Conservation (phyloP, 2,113 vertebrate species). For the Eudyptes chrysolophus region DNA sequence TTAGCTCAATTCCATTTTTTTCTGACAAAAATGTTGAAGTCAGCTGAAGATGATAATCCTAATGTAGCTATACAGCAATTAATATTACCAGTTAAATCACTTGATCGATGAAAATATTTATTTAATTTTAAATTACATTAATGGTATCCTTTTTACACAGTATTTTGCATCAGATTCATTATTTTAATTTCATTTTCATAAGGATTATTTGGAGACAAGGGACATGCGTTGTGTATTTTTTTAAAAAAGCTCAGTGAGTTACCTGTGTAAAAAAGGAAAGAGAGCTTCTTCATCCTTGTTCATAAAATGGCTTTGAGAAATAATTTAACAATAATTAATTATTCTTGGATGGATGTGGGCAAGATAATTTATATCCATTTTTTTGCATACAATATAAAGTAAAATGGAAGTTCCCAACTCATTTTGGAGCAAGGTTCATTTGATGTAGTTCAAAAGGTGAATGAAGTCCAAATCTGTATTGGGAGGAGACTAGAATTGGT, state of each 20-base stretch:
- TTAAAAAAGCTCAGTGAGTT: neutral
- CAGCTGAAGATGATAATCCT: neutral
- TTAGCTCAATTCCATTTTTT: neutral
- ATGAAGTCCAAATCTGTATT: neutral
- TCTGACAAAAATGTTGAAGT: neutral
- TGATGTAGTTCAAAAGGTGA: neutral
- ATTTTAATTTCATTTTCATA: neutral
- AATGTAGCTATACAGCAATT: neutral
- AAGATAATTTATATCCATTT: neutral
- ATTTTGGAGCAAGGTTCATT: neutral
- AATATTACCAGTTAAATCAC: neutral
- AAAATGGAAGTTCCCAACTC: neutral
- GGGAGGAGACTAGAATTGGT: neutral
- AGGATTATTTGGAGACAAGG: neutral
- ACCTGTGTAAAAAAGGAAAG: neutral
- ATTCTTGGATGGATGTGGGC: neutral
- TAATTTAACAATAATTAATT: neutral
- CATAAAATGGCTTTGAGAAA: neutral
- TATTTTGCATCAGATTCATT: neutral
- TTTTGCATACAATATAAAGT: neutral
- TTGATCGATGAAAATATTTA: neutral
- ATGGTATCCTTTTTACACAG: neutral
- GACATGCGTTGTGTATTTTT: neutral
- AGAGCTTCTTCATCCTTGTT: neutral
- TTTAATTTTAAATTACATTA: neutral